These are phyloP conservation scores for Eulithis testata DNA, from an alignment of 2,888 invertebrate genomes.

Conservation along the genomic window DNA sequence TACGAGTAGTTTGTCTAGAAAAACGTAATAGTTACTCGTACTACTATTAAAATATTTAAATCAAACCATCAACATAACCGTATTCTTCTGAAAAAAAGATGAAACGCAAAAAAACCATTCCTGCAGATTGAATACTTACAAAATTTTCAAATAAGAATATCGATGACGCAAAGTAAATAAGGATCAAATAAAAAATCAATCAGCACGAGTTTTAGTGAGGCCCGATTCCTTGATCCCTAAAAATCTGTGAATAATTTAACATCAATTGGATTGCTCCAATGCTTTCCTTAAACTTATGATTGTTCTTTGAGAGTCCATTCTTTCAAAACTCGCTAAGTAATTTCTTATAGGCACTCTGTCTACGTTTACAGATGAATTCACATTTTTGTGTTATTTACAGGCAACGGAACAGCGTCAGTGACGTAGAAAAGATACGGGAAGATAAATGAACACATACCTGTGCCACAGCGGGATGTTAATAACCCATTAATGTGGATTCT, in stretches of 20 bases:
- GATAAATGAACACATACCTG: not conserved
- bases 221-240: constrained; percentile 47
- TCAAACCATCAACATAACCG: no score
- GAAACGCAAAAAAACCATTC: no score
- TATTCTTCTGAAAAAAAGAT: no score
- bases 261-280: constrained; percentile 53
- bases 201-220: constrained; percentile 8
- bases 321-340: constrained; percentile 41
- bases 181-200: constrained; percentile 29
- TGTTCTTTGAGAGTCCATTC: constrained; percentile 40
- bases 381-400: constrained; percentile 37
- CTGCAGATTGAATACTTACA: not conserved
- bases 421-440: not conserved
- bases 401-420: constrained; percentile 1
- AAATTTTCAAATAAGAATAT: constrained; percentile 5
- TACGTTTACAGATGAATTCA: constrained; percentile 61
- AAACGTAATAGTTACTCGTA: no score
- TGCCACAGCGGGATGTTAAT: no score
- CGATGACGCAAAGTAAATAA: constrained; percentile 25
- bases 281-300: constrained; percentile 38
- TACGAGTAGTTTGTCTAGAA: no score
- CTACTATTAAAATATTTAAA: no score
- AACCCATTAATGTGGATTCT: no score
- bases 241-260: constrained; percentile 56
- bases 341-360: constrained; percentile 37